These are phyloP conservation scores for Aphelinus atriplicis DNA, from an alignment of 1,140 invertebrate genomes.

Conservation along the genomic window DNA sequence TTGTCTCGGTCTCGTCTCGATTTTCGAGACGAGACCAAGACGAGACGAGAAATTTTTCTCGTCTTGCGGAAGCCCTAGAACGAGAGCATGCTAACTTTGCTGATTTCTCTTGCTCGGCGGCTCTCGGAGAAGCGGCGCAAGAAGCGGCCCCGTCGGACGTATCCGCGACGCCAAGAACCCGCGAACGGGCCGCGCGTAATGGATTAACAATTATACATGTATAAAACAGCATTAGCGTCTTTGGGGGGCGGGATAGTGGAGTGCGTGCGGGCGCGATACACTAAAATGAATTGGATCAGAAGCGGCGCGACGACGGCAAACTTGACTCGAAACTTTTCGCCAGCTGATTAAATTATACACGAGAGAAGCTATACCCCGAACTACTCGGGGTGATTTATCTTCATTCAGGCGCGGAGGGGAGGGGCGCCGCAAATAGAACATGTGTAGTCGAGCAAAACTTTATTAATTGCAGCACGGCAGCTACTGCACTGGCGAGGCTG, in stretches of 20 bases:
- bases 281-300: neutral
- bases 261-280: neutral
- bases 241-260: neutral
- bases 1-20: too few species aligned
- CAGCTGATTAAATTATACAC: conserved; percentile 4
- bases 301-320: neutral
- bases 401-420: neutral
- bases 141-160: too few species aligned
- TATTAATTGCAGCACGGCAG: conserved; percentile 8
- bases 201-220: neutral
- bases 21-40: too few species aligned
- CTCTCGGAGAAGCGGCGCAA: neutral
- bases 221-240: neutral
- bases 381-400: neutral
- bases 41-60: too few species aligned
- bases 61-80: too few species aligned
- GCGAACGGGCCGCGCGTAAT: neutral
- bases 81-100: conserved; percentile 8
- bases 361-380: too few species aligned
- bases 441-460: conserved; percentile 14
- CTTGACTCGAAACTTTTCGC: conserved; percentile 1
- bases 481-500: neutral
- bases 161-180: too few species aligned
- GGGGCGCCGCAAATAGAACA: neutral
- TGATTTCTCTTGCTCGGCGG: conserved; percentile 19